phyloP scores from a whole-genome alignment of 23 tunicate species.

The Trididemnum nubilum region DNA sequence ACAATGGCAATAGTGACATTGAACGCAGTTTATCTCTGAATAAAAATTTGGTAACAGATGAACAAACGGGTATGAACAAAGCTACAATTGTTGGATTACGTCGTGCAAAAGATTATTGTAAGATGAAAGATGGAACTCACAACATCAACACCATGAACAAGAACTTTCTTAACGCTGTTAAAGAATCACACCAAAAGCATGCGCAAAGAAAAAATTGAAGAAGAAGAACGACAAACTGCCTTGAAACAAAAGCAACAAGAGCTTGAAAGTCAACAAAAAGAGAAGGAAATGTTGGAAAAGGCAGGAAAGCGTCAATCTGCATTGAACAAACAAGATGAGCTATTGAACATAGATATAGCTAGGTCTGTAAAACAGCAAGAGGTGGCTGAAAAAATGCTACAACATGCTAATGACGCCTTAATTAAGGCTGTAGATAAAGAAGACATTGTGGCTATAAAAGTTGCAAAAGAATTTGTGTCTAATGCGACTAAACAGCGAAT shows the following conservation, averaged over 20 bases:
- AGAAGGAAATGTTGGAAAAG: constrained; percentile 13
- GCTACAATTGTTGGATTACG: neutral
- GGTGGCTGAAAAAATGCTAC: neutral
- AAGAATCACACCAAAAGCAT: neutral
- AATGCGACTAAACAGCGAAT: neutral
- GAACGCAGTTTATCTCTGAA: neutral
- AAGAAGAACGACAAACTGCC: neutral
- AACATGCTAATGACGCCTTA: neutral
- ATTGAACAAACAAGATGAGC: neutral
- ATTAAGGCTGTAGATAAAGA: neutral
- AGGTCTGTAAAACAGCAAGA: neutral
- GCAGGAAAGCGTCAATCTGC: neutral
- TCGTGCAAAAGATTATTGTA: neutral
- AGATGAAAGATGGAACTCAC: neutral
- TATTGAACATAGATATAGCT: neutral
- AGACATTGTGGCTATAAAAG: neutral
- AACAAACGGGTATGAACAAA: neutral
- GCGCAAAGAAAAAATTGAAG: constrained; percentile 1
- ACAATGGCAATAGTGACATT: neutral
- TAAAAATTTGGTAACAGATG: neutral
- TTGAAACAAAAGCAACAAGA: neutral
- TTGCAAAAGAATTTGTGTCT: neutral
- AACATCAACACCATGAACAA: constrained; percentile 4
- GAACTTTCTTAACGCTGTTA: neutral
- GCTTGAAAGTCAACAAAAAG: neutral